Evolutionary conservation across 2,797 vertebrate genomes (phyloP).

Genomic region (Melanotaenia nigrans): DNA sequence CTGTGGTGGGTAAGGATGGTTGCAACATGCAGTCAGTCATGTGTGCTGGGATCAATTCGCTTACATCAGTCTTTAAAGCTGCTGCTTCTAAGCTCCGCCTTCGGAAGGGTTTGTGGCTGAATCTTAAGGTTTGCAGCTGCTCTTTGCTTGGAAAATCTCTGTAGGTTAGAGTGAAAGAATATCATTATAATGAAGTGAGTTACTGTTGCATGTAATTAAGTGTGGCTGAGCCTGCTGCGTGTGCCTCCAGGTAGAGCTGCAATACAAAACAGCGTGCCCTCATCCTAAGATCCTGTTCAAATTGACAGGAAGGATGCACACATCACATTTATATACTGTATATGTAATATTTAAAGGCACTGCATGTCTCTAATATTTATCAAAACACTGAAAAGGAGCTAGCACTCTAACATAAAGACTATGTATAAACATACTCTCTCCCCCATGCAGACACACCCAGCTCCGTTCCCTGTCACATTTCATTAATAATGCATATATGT

Average conservation of each 20-base stretch:
- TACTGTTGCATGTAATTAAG: constrained; percentile 78
- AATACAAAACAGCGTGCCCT: constrained; percentile 46
- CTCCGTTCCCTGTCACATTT: constrained; percentile 71
- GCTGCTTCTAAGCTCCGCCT: constrained; percentile 62
- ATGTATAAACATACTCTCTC: constrained; percentile 54
- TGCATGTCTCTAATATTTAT: constrained; percentile 5
- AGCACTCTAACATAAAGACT: constrained; percentile 41
- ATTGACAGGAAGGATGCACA: constrained; percentile 34
- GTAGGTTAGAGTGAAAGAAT: constrained; percentile 64
- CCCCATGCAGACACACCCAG: constrained; percentile 70
- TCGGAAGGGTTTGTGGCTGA: constrained; percentile 47
- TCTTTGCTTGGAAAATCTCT: constrained; percentile 50
- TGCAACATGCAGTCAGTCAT: constrained; percentile 74
- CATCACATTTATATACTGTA: constrained; percentile 6
- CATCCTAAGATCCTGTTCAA: constrained; percentile 37
- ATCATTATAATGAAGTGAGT: constrained; percentile 69
- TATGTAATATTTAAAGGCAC: constrained; percentile 3
- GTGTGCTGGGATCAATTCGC: constrained; percentile 71
- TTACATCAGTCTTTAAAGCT: constrained; percentile 68
- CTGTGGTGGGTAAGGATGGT: constrained; percentile 45
- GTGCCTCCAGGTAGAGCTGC: constrained; percentile 63
- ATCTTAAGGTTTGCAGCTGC: constrained; percentile 42
- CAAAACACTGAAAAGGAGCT: constrained; percentile 10
- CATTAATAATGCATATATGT: constrained; percentile 79
- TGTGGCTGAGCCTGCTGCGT: constrained; percentile 74